Conservation (phyloP, 1,140 invertebrate species). For the Cyclina sinensis region DNA sequence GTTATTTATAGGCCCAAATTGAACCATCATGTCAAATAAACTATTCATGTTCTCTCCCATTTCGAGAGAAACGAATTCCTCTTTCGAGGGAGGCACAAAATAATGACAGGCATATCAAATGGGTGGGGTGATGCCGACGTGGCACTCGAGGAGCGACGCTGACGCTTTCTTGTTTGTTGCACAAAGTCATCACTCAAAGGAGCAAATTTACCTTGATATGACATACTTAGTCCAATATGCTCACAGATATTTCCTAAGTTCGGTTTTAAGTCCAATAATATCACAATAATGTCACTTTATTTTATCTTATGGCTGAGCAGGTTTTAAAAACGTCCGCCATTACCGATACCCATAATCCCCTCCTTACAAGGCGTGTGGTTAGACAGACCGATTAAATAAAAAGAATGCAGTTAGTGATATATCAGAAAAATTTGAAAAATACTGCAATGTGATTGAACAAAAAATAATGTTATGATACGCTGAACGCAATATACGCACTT, state of each 20-base stretch:
- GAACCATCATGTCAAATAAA: neutral
- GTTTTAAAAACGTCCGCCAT: neutral
- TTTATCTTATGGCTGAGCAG: neutral
- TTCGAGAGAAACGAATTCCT: neutral
- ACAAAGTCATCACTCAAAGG: neutral
- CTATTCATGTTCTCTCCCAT: slow-evolving; percentile 6
- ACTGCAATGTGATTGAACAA: too few relatives aligned
- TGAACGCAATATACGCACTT: too few relatives aligned
- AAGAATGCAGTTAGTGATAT: too few relatives aligned
- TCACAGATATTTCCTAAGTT: neutral
- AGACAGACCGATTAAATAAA: too few relatives aligned
- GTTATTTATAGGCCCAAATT: neutral
- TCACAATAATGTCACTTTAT: neutral
- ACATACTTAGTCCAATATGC: neutral
- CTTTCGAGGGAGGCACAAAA: neutral
- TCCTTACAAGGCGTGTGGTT: too few relatives aligned
- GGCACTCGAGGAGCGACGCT: neutral
- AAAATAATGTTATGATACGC: too few relatives aligned
- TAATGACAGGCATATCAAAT: neutral
- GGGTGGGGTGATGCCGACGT: neutral
- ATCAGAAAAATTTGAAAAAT: too few relatives aligned
- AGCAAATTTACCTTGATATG: slow-evolving; percentile 23
- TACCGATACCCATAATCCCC: slow-evolving; percentile 13
- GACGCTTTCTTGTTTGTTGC: neutral
- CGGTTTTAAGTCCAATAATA: neutral